These are phyloP conservation scores for Cyclargus thomasi DNA, from an alignment of 1,140 invertebrate genomes.

Conservation along the genomic window DNA sequence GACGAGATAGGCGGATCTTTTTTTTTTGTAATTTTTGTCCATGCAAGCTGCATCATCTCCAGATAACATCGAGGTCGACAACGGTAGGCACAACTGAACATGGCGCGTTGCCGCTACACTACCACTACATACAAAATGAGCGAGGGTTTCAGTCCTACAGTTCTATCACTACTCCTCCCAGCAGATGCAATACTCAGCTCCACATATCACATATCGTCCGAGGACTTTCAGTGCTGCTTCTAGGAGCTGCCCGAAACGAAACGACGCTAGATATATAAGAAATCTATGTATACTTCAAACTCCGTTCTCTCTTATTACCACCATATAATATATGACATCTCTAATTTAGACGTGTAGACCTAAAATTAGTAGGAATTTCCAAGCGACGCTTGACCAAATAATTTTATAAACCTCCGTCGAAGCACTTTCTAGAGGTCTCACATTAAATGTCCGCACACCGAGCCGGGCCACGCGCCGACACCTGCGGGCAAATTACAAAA, in stretches of 20 bases:
- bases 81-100: conserved; percentile 65
- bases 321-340: conserved; percentile 17
- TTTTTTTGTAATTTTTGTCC: neutral
- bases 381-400: conserved; percentile 26
- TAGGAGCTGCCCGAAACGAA: conserved; percentile 4
- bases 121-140: conserved; percentile 38
- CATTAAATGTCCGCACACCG: conserved; percentile 26
- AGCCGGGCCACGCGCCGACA: conserved; percentile 24
- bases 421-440: conserved; percentile 65
- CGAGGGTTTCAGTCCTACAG: conserved; percentile 63
- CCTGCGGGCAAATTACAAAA: conserved; percentile 22
- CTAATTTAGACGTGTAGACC: conserved; percentile 40
- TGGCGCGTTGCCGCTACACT: conserved; percentile 42
- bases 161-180: conserved; percentile 20
- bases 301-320: neutral
- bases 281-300: conserved; percentile 4
- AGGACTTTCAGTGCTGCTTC: neutral
- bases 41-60: conserved; percentile 20
- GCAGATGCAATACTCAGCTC: conserved; percentile 13
- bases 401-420: conserved; percentile 46
- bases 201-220: conserved; percentile 18
- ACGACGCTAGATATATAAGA: neutral
- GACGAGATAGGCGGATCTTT: neutral
- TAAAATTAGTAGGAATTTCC: conserved; percentile 58
- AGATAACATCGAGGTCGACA: conserved; percentile 35